phyloP scores from a whole-genome alignment of 2,888 invertebrate genomes.

The Frankliniella fusca region DNA sequence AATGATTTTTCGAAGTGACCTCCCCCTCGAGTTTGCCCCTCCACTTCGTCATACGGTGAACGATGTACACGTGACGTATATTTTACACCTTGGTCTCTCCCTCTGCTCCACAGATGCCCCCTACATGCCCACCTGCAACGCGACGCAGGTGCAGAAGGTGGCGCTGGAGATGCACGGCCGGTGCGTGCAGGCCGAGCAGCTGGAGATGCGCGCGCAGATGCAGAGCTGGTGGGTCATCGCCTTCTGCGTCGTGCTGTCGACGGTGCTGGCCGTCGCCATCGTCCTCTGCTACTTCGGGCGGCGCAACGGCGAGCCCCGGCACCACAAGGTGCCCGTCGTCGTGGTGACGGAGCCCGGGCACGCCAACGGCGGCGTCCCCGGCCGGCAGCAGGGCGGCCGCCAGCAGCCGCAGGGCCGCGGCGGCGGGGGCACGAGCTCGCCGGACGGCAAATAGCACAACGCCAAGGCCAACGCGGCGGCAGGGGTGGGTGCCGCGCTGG shows the following conservation, averaged over 20 bases:
- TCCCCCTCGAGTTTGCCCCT: too few species aligned
- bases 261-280: background rate
- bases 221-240: background rate
- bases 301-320: background rate
- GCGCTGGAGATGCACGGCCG: conserved; percentile 11
- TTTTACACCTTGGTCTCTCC: background rate
- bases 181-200: background rate
- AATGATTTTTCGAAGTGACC: too few species aligned
- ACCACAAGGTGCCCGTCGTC: conserved; percentile 15
- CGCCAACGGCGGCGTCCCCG: background rate
- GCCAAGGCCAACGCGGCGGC: conserved; percentile 10
- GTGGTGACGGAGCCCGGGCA: background rate
- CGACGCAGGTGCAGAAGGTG: background rate
- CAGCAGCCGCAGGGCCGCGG: background rate
- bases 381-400: background rate
- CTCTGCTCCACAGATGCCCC: background rate
- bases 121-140: conserved; percentile 7
- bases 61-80: too few species aligned
- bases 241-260: background rate
- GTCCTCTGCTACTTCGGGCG: background rate
- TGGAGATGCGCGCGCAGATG: background rate
- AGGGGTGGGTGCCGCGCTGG: conserved; percentile 9
- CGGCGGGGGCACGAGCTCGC: background rate
- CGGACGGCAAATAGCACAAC: conserved; percentile 11
- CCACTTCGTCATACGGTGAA: too few species aligned